These are phyloP conservation scores for Luscinia luscinia DNA, from an alignment of 2,797 vertebrate genomes.

Conservation along the genomic window DNA sequence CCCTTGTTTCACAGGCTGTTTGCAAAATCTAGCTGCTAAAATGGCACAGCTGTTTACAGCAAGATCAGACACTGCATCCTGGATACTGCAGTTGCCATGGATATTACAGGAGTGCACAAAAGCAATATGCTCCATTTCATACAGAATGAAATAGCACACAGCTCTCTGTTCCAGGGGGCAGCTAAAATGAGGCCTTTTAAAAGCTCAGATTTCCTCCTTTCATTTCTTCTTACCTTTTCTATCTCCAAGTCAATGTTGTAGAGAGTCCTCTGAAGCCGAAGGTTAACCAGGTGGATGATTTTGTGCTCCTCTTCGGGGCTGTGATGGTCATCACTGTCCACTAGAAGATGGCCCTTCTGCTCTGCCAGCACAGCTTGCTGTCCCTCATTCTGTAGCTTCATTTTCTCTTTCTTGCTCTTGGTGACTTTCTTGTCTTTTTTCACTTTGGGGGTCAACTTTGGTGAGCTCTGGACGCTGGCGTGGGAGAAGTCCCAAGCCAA, in stretches of 20 bases:
- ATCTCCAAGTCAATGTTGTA: conserved; percentile 87
- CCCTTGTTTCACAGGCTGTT: not conserved
- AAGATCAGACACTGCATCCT: conserved; percentile 17
- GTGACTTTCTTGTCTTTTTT: conserved; percentile 79
- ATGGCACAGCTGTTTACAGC: conserved; percentile 39
- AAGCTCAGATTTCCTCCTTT: not conserved
- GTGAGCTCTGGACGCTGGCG: conserved; percentile 89
- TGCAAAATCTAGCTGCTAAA: not conserved
- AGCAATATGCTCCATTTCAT: not conserved
- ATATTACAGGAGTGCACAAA: conserved; percentile 24
- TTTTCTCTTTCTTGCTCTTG: conserved; percentile 80
- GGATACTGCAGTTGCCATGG: conserved; percentile 45
- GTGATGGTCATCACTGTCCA: conserved; percentile 79
- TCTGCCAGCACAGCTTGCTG: conserved; percentile 82
- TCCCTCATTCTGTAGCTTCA: conserved; percentile 72
- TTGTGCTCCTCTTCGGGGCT: conserved; percentile 83
- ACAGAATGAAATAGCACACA: not conserved
- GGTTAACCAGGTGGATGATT: conserved; percentile 75
- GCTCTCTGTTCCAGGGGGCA: not conserved
- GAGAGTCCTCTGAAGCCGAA: conserved; percentile 86
- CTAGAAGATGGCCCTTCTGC: conserved; percentile 85
- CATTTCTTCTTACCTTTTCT: conserved; percentile 78
- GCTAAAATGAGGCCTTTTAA: not conserved
- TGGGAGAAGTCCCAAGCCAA: conserved; percentile 91
- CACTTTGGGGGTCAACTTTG: conserved; percentile 85